Evolutionary conservation across 2,888 invertebrate species (phyloP).

Genomic region (Tipula vernalis): DNA sequence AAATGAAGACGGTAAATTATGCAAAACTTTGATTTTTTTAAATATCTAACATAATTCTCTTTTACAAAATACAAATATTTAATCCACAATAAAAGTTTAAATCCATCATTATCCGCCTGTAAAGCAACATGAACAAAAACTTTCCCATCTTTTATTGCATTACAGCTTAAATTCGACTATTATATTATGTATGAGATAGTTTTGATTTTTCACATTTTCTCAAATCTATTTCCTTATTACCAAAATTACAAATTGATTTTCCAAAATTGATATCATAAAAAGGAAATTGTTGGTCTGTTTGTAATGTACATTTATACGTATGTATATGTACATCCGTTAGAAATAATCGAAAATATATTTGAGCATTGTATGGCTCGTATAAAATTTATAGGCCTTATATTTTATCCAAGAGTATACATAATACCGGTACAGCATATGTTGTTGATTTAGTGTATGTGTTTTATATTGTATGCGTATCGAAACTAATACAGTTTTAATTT

Average conservation of each 20-base stretch:
- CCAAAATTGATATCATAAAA: background rate
- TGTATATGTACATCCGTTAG: background rate
- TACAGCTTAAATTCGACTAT: background rate
- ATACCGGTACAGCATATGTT: background rate
- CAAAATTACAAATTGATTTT: background rate
- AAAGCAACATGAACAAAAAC: background rate
- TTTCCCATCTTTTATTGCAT: background rate
- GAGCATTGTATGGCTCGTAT: background rate
- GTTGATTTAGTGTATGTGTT: constrained; percentile 4
- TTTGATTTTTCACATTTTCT: background rate
- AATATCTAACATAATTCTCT: background rate
- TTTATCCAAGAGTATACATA: background rate
- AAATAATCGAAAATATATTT: background rate
- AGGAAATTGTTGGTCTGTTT: background rate
- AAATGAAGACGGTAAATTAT: background rate
- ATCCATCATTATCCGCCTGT: background rate
- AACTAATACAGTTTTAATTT: background rate
- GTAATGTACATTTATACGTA: background rate
- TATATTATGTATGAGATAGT: background rate
- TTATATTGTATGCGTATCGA: background rate
- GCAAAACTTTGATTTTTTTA: background rate
- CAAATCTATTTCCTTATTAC: background rate
- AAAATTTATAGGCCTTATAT: background rate
- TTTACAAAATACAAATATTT: background rate
- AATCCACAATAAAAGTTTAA: background rate